Evolutionary conservation across 2,113 vertebrate genomes (phyloP), one percentile per base, ranked within the genome.

Genomic region (Lanius collurio): DNA sequence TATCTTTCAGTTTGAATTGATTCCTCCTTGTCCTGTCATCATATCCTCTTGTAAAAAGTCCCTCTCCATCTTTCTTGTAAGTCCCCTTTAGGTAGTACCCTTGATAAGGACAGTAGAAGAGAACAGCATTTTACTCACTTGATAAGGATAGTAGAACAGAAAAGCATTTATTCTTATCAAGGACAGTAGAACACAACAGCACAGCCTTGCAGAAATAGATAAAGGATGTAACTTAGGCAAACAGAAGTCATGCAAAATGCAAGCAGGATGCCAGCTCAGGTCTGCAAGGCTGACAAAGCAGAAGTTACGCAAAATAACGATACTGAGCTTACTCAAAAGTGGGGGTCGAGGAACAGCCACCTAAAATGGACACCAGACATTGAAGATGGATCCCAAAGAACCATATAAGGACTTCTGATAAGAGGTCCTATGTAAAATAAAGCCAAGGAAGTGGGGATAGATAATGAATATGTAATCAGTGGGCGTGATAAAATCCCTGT

Each of bases 251-350:
- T 21, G 52, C 52, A 67, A 49, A 86, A 42, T 0, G 1, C 26
- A 76, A 59, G 44, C 52, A 85, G 44, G 35, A 50, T 67, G 52
- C 35, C 71, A 86, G 83, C 44, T 50, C 44, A 59, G 83, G 7
- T 59, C 62, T 76, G 21, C 52, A 59, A 42, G 31, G 35, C 31
- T 50, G 35, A 57, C 31, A 59, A 49, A 57, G 31, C 16, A 76
- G 35, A 85, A 85, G 44, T n/a, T 57, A 49, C 1, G 2, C 17
- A 59, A 42, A 76, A 67, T 22, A 35, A 21, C 0, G 0, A 67
- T 17, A 59, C 0, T 59, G 37, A 0, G 0, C 18, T 67, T 59
- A 67, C 37, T 59, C 31, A 42, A 76, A 67, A 68, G 26, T 0
- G 0, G 13, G 31, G 31, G 2, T 42, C 3, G 2, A 67, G 27